phyloP scores from a whole-genome alignment of 2,888 invertebrate species.

The Cordilura impudica region DNA sequence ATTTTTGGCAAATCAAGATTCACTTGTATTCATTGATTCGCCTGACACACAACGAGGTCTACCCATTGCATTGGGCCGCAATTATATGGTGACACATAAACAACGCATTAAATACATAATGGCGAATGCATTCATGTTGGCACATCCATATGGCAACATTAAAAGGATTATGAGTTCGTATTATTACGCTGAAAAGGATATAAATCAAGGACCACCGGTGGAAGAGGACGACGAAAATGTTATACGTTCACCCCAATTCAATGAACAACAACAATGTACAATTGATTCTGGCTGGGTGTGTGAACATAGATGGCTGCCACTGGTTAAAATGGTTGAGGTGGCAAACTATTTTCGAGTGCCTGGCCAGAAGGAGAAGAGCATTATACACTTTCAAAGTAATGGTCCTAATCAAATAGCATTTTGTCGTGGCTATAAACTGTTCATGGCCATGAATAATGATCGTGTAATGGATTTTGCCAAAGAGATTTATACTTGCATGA shows the following conservation, averaged over 20 bases:
- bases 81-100: slow-evolving; percentile 55
- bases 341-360: slow-evolving; percentile 80
- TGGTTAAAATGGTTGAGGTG: slow-evolving; percentile 86
- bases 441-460: slow-evolving; percentile 84
- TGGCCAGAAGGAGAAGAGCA: slow-evolving; percentile 78
- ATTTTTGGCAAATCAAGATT: slow-evolving; percentile 80
- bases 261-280: slow-evolving; percentile 82
- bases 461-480: slow-evolving; percentile 80
- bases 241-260: slow-evolving; percentile 79
- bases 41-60: slow-evolving; percentile 88
- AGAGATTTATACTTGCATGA: slow-evolving; percentile 84
- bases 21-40: slow-evolving; percentile 90
- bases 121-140: slow-evolving; percentile 84
- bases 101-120: slow-evolving; percentile 60
- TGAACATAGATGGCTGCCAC: slow-evolving; percentile 90
- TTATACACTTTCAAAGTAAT: slow-evolving; percentile 88
- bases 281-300: slow-evolving; percentile 86
- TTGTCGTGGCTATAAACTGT: slow-evolving; percentile 86
- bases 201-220: slow-evolving; percentile 82
- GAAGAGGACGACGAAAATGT: slow-evolving; percentile 78
- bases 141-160: slow-evolving; percentile 86
- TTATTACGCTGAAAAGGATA: slow-evolving; percentile 79
- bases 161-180: slow-evolving; percentile 92
- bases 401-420: slow-evolving; percentile 89
- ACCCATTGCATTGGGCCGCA: slow-evolving; percentile 43